A percentile compares a stretch with the other conserved stretches of the same genome.
Conservation (phyloP, 2,797 vertebrate genomes). For the Lateolabrax maculatus region DNA sequence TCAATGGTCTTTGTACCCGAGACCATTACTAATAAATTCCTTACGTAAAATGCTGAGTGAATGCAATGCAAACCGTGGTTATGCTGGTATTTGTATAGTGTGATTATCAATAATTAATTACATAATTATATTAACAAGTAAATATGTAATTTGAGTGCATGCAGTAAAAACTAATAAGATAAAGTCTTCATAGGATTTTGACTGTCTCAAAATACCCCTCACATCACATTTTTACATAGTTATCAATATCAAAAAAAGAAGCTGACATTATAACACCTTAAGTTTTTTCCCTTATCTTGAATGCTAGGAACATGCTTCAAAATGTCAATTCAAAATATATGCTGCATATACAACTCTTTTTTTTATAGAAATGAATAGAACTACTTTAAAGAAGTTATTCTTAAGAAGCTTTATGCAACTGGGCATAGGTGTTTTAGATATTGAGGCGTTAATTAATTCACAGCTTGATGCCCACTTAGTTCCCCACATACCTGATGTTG, state of each 20-base stretch:
- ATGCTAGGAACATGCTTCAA: background rate
- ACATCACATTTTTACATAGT: background rate
- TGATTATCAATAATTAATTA: background rate
- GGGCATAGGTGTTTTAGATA: background rate
- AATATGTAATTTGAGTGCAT: background rate
- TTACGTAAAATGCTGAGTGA: background rate
- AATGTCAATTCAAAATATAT: too few relatives aligned
- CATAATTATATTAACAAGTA: background rate
- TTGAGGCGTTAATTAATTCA: background rate
- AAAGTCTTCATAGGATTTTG: background rate
- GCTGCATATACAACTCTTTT: too few relatives aligned
- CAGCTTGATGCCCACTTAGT: background rate
- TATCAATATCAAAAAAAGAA: background rate
- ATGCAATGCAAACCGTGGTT: background rate
- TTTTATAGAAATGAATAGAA: background rate
- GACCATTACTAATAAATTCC: background rate
- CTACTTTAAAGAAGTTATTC: background rate
- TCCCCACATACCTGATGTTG: slow-evolving; percentile 90
- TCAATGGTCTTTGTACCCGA: background rate
- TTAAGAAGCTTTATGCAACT: background rate
- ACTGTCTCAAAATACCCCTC: background rate
- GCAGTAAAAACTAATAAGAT: background rate
- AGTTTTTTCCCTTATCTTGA: background rate
- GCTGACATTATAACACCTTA: background rate
- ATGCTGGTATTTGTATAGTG: background rate